A percentile compares a stretch with the other conserved stretches of the same genome.
Conservation (phyloP, 2,797 vertebrate genomes). For the Delichon dasypus region DNA sequence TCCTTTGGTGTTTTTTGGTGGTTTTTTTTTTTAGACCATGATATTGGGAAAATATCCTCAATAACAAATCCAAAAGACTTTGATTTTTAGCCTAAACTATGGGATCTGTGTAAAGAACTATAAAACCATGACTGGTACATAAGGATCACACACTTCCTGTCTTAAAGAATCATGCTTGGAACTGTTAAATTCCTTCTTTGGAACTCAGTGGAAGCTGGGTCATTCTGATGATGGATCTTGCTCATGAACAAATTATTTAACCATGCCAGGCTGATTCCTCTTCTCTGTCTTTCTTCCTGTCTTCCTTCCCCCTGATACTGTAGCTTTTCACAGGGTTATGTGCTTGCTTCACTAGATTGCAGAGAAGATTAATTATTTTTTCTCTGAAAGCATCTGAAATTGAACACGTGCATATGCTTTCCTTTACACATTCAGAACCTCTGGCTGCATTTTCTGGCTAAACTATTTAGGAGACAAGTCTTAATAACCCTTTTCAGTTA, state of each 20-base stretch:
- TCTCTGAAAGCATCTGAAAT: not conserved
- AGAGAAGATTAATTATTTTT: conserved; percentile 4
- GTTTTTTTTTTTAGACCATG: not conserved
- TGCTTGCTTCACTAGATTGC: not conserved
- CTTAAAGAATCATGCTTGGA: not conserved
- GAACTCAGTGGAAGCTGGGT: not conserved
- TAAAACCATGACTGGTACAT: not conserved
- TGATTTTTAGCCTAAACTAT: not conserved
- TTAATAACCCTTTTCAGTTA: not conserved
- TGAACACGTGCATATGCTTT: not conserved
- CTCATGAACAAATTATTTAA: not conserved
- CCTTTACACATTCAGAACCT: not conserved
- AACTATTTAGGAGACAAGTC: not conserved
- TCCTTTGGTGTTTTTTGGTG: not conserved
- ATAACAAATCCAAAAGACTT: not conserved
- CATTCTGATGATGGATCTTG: not conserved
- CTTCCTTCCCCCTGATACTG: not conserved
- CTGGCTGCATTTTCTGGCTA: conserved; percentile 7
- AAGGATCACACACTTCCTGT: not conserved
- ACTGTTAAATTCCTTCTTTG: not conserved
- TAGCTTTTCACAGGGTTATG: not conserved
- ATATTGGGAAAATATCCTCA: not conserved
- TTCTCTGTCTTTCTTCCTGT: not conserved
- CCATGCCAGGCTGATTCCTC: not conserved
- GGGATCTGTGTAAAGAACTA: not conserved